Evolutionary conservation across 37 sponge, comb jelly and placozoan genomes (phyloP).

Genomic region (Ephydatia muelleri): DNA sequence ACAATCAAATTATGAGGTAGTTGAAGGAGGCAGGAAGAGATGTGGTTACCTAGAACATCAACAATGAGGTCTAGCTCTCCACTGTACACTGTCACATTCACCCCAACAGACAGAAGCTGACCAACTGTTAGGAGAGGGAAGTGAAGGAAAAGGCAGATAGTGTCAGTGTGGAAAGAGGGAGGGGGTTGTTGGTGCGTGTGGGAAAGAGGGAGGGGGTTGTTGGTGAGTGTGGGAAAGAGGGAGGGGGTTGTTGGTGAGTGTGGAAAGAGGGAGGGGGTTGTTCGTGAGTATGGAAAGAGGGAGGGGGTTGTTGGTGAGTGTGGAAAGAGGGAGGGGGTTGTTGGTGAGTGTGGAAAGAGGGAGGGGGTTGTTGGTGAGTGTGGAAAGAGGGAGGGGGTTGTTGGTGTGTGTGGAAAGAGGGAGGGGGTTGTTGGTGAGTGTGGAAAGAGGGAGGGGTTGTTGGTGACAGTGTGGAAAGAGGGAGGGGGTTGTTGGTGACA

Average conservation of each 20-base stretch:
- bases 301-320: background rate
- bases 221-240: too few relatives aligned
- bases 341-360: background rate
- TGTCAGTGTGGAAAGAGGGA: background rate
- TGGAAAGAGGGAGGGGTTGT: background rate
- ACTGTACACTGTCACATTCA: conserved; percentile 64
- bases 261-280: background rate
- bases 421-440: background rate
- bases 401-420: background rate
- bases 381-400: background rate
- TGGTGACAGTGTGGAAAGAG: background rate
- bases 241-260: background rate
- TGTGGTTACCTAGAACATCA: conserved; percentile 50
- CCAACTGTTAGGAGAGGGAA: conserved; percentile 40
- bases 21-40: background rate
- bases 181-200: background rate
- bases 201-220: background rate
- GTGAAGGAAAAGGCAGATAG: background rate
- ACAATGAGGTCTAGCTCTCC: conserved; percentile 78
- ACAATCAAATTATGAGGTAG: too few relatives aligned
- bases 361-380: background rate
- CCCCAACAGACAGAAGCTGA: conserved; percentile 36
- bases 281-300: background rate
- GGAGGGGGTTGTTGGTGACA: background rate
- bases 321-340: background rate